These are phyloP conservation scores for Arvicanthis niloticus DNA, from an alignment of 2,113 vertebrate genomes.

Conservation along the genomic window DNA sequence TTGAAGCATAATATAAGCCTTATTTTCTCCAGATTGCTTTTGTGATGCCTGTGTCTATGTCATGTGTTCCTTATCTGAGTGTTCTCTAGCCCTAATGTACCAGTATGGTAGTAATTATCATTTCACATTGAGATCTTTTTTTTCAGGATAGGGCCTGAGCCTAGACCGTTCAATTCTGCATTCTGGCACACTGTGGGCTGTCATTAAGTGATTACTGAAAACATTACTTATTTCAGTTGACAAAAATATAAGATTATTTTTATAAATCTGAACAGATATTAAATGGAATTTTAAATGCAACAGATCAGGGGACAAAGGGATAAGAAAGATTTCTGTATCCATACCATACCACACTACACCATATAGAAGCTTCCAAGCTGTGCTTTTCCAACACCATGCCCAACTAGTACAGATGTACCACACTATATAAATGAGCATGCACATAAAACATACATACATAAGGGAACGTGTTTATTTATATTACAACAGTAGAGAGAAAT, in stretches of 20 bases:
- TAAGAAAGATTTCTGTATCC: not conserved
- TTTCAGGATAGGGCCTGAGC: not conserved
- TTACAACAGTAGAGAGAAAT: conserved; percentile 12
- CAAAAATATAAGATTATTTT: conserved; percentile 36
- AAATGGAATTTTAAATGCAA: not conserved
- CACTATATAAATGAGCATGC: not conserved
- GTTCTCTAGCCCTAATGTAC: not conserved
- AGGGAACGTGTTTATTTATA: not conserved
- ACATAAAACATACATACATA: not conserved
- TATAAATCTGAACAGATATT: not conserved
- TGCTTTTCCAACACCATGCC: not conserved
- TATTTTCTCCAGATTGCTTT: not conserved
- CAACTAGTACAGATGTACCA: not conserved
- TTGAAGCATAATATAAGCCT: not conserved
- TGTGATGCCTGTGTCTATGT: not conserved
- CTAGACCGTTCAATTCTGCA: not conserved
- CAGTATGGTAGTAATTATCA: not conserved
- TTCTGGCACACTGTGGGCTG: not conserved
- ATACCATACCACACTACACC: not conserved
- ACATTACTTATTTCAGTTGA: not conserved
- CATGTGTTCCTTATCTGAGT: not conserved
- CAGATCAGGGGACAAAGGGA: not conserved
- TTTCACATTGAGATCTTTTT: not conserved
- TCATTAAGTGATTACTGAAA: conserved; percentile 53
- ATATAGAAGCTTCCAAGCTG: not conserved